Base-by-base conservation (phyloP, 1,140 invertebrate genomes). In the Glomeris maerens region DNA sequence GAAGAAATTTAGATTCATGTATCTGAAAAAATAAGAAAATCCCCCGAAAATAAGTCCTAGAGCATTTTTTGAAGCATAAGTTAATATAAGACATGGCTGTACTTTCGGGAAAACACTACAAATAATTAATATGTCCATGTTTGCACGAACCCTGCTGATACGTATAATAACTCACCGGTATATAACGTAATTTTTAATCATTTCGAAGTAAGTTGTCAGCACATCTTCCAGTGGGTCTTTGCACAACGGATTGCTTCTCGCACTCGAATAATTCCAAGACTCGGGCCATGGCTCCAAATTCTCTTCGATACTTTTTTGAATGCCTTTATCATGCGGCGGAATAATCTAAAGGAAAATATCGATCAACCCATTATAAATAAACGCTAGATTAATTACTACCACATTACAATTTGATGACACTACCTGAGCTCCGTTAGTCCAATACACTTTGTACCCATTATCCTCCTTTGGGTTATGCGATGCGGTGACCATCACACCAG, bases 401-500 rank as follows among this genome's bases (percentile, higher is more conserved):
- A n/a, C n/a, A n/a, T n/a, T n/a, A n/a, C n/a, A n/a, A n/a, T n/a
- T n/a, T n/a, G n/a, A n/a, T n/a, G n/a, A n/a, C n/a, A n/a, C n/a
- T n/a, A 78, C 77, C 67, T 82, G 94, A n/a, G 85, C 80, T 1
- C 91, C 90, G 68, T 97, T 96, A 21, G 71, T 70, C 83, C 91
- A 94, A 65, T 96, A 98, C 2, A 96, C 89, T 74, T 99, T 99
- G 64, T 98, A 98, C 2, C 96, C 96, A 69, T 99, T 99, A 64
- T 99, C 94, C 45, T 97, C 81, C 69, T 96, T 97, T 0, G 94
- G 95, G 73, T 99, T 99, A 59, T 99, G 95, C 0, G 93, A 98
- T 0, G 96, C 95, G 14, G 96, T 99, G 0, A 98, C 78, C 89
- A 97, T 93, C 4, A 97, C 75, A 3, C 93, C 93, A 45, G 78